These are phyloP conservation scores for Lepisosteus osseus DNA, from an alignment of 2,113 vertebrate species.

Conservation along the genomic window DNA sequence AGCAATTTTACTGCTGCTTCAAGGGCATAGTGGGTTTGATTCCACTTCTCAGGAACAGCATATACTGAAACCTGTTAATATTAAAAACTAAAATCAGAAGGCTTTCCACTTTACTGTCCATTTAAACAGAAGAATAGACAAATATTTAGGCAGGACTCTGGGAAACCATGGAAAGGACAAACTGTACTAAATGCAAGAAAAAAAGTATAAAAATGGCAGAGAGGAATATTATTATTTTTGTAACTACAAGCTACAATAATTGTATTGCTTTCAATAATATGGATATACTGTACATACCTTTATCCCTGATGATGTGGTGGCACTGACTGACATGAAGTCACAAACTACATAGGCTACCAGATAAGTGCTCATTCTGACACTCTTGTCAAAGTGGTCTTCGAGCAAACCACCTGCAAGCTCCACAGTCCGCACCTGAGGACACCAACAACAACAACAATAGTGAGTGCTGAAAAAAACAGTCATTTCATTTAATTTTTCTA, in stretches of 20 bases:
- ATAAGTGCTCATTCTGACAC: slow-evolving; percentile 40
- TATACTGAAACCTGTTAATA: slow-evolving; percentile 38
- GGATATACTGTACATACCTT: slow-evolving; percentile 26
- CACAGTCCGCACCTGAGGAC: slow-evolving; percentile 27
- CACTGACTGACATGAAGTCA: slow-evolving; percentile 38
- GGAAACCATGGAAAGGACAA: neutral
- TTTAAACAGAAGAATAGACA: no score
- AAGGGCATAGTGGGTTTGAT: slow-evolving; percentile 34
- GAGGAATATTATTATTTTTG: no score
- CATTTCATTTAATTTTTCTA: no score
- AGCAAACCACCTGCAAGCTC: slow-evolving; percentile 34
- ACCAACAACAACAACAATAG: neutral
- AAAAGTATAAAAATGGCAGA: neutral
- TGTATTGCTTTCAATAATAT: no score
- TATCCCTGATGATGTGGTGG: slow-evolving; percentile 26
- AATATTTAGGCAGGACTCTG: no score
- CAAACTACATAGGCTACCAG: slow-evolving; percentile 38
- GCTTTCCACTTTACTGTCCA: neutral
- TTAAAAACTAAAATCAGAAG: neutral
- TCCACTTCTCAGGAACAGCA: slow-evolving; percentile 32
- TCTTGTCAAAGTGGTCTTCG: slow-evolving; percentile 41
- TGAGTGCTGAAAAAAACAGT: no score
- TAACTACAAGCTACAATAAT: no score
- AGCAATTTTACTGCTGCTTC: slow-evolving; percentile 34
- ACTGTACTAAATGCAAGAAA: no score